phyloP scores from a whole-genome alignment of 1,140 invertebrate species.

The Helicoverpa armigera region DNA sequence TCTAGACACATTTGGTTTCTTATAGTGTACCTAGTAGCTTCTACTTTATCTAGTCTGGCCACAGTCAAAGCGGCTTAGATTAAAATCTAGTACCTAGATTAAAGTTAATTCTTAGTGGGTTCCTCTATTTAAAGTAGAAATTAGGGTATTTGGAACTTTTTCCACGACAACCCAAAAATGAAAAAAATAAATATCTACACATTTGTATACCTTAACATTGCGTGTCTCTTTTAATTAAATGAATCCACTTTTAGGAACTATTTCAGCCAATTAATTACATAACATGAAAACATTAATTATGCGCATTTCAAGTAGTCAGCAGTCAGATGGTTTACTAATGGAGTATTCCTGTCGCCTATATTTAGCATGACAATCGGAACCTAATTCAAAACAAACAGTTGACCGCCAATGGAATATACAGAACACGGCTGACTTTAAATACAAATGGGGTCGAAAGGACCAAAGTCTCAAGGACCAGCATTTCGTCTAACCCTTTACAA shows the following conservation, averaged over 20 bases:
- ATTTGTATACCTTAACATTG: too few relatives aligned
- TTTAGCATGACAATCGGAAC: background rate
- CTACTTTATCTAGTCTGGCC: too few relatives aligned
- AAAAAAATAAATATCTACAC: too few relatives aligned
- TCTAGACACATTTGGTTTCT: too few relatives aligned
- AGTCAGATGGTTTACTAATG: constrained; percentile 9
- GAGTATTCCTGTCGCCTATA: background rate
- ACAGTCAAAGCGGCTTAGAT: too few relatives aligned
- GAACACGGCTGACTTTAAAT: background rate
- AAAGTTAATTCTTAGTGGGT: too few relatives aligned
- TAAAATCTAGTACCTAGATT: too few relatives aligned
- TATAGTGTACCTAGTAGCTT: too few relatives aligned
- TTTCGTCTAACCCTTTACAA: background rate
- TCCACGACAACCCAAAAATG: too few relatives aligned
- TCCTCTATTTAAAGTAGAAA: too few relatives aligned
- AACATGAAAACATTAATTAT: background rate
- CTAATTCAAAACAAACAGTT: constrained; percentile 7
- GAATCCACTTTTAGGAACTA: background rate
- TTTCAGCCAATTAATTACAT: background rate
- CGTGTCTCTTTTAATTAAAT: too few relatives aligned
- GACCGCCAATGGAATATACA: background rate
- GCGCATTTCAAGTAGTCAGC: background rate
- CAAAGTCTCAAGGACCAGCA: background rate
- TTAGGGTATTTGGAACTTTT: too few relatives aligned
- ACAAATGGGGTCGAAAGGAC: background rate